Evolutionary conservation across 2,888 invertebrate genomes (phyloP), one percentile per base, ranked within the genome.

Genomic region (Philopedon plagiatum): DNA sequence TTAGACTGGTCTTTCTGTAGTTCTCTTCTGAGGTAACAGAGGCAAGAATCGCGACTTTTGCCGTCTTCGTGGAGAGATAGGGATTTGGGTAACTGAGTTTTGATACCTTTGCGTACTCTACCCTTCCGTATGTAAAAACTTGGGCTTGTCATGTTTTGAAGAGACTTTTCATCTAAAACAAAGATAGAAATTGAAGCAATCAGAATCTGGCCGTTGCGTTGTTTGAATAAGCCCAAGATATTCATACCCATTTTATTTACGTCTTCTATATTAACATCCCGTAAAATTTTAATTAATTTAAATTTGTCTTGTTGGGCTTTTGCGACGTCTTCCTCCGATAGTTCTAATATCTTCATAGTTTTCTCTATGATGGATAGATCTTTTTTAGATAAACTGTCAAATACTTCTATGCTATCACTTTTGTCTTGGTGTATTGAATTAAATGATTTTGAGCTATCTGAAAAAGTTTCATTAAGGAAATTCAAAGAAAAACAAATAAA

Each of bases 391-490:
- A 57, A n/a, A 44, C 9, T 46, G 7, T 23, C 46, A 26, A 26
- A 39, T 26, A 41, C 0, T 26, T 61, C 29, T 8, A 46, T 9
- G 19, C 11, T 62, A 1, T 29, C 34, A 23, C 18, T 51, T 18
- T 51, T 56, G 0, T 44, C 44, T 37, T 26, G 29, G n/a, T 19
- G 15, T 9, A 69, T 9, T 5, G 62, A 69, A 37, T 57, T 34
- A 26, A 39, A 63, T 11, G 70, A 64, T 34, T 64, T 70, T 8
- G 64, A 57, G 5, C 46, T 32, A 58, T 61, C 67, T 68, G 41
- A 37, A 68, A 60, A 4, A n/a, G n/a, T n/a, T n/a, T n/a, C n/a
- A n/a, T n/a, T n/a, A n/a, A n/a, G n/a, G n/a, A n/a, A n/a, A n/a
- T n/a, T n/a, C n/a, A n/a, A n/a, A n/a, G n/a, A n/a, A n/a, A n/a